Evolutionary conservation across 53 echinoderm and acorn worm genomes (phyloP).

Genomic region (Temnopleurus reevesii): DNA sequence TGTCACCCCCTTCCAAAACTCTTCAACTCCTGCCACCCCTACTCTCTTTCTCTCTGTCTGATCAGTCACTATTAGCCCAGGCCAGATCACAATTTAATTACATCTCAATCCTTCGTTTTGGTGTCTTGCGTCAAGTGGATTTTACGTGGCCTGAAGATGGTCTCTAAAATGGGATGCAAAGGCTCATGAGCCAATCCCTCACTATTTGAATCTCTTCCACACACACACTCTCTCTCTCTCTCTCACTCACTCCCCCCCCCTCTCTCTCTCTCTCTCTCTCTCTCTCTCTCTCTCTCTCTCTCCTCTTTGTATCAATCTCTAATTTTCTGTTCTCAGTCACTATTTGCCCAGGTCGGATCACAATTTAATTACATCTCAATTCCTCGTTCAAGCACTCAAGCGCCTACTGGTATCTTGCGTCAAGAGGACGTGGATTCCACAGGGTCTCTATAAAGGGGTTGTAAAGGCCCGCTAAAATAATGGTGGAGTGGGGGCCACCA

Average conservation of each 20-base stretch:
- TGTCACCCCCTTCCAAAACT: too few relatives aligned
- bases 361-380: conserved; percentile 40
- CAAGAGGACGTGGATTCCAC: not conserved
- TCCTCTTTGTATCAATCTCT: not conserved
- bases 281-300: too few relatives aligned
- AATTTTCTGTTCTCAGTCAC: not conserved
- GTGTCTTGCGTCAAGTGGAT: not conserved
- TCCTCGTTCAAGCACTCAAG: conserved; percentile 26
- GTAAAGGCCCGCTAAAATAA: too few relatives aligned
- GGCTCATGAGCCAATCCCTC: too few relatives aligned
- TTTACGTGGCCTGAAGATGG: not conserved
- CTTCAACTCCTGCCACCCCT: too few relatives aligned
- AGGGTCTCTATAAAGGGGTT: not conserved
- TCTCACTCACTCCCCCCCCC: too few relatives aligned
- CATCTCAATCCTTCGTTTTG: not conserved
- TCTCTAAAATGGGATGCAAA: not conserved
- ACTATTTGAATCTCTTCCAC: too few relatives aligned
- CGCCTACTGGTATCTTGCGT: not conserved
- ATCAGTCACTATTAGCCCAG: not conserved
- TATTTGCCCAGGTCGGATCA: conserved; percentile 39
- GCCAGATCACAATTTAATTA: conserved; percentile 44
- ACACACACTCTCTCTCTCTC: too few relatives aligned
- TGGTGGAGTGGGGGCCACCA: too few relatives aligned
- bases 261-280: too few relatives aligned
- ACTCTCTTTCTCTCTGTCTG: too few relatives aligned